Evolutionary conservation across 2,113 vertebrate genomes (phyloP).

Genomic region (Anser cygnoides): DNA sequence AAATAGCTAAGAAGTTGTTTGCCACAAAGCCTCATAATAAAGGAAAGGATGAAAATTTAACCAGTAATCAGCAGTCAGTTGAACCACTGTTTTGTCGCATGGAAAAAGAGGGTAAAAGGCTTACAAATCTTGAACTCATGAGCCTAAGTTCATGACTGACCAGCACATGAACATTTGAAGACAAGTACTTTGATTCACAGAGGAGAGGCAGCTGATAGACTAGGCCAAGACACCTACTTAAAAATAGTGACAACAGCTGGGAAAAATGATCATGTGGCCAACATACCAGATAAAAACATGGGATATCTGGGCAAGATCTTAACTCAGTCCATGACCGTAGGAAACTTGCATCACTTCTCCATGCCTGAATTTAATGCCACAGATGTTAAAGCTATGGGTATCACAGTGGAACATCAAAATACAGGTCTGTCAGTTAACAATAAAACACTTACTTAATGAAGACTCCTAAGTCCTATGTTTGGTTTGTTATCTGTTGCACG

Average conservation of each 20-base stretch:
- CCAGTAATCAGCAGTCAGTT: background rate
- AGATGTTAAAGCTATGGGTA: background rate
- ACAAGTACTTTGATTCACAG: background rate
- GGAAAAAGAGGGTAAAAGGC: background rate
- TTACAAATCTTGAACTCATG: background rate
- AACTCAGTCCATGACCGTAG: background rate
- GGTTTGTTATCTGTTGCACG: background rate
- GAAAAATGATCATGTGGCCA: background rate
- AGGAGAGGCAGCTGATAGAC: background rate
- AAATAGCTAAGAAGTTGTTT: background rate
- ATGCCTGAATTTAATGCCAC: background rate
- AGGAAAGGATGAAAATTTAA: background rate
- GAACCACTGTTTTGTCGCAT: background rate
- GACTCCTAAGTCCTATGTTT: accelerated
- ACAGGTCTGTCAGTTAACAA: background rate
- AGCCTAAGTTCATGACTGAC: background rate
- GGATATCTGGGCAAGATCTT: background rate
- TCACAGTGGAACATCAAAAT: background rate
- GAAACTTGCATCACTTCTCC: background rate
- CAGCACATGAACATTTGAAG: background rate
- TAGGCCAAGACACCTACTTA: background rate
- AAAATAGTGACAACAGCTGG: background rate
- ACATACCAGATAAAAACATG: background rate
- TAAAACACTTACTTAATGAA: background rate
- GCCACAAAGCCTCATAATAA: background rate